Evolutionary conservation across 1,140 invertebrate species (phyloP).

Genomic region (Teleopsis dalmanni): DNA sequence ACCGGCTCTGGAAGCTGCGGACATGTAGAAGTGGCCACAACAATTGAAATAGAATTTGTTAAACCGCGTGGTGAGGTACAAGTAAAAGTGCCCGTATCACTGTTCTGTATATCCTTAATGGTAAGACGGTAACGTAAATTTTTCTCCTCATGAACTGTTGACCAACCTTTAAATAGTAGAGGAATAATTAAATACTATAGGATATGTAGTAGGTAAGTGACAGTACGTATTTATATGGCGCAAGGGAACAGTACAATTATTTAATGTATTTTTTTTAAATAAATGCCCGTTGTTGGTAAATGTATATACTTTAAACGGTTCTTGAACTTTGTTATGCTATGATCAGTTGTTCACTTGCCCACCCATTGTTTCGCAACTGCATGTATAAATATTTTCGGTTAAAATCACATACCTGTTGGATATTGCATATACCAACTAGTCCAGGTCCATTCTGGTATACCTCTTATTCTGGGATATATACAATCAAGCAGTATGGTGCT

Average conservation of each 20-base stretch:
- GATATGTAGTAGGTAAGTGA: too few relatives aligned
- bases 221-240: too few relatives aligned
- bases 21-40: slow-evolving; percentile 57
- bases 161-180: slow-evolving; percentile 60
- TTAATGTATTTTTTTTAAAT: too few relatives aligned
- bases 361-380: too few relatives aligned
- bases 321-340: too few relatives aligned
- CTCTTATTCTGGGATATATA: slow-evolving; percentile 62
- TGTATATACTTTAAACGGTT: too few relatives aligned
- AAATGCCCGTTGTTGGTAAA: too few relatives aligned
- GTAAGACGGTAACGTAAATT: slow-evolving; percentile 75
- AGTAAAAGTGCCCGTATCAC: slow-evolving; percentile 75
- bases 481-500: slow-evolving; percentile 79
- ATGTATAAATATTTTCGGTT: too few relatives aligned
- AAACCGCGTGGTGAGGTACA: slow-evolving; percentile 72
- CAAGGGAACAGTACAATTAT: too few relatives aligned
- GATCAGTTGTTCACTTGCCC: too few relatives aligned
- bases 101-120: slow-evolving; percentile 71
- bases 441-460: slow-evolving; percentile 84
- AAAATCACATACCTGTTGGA: slow-evolving; percentile 55
- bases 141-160: slow-evolving; percentile 64
- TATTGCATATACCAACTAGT: slow-evolving; percentile 69
- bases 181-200: background rate
- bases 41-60: slow-evolving; percentile 69
- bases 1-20: slow-evolving; percentile 45